A percentile compares a stretch with the other conserved stretches of the same genome.
Conservation (phyloP, 2,113 vertebrate genomes). For the Chitala chitala region DNA sequence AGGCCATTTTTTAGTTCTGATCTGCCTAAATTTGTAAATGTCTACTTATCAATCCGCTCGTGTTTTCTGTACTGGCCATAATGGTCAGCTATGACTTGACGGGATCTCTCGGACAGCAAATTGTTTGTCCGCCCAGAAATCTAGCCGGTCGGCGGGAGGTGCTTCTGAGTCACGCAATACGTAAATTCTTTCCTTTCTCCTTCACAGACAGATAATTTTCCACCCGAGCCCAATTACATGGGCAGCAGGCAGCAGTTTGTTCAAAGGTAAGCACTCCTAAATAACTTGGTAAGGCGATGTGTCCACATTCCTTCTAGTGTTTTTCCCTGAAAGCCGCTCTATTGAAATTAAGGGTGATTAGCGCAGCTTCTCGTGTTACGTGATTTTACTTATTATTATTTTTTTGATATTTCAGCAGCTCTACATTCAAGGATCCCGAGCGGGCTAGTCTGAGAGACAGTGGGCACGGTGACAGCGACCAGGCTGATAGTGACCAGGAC, state of each 20-base stretch:
- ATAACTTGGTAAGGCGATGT: conserved; percentile 67
- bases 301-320: conserved; percentile 52
- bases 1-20: not conserved
- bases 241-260: conserved; percentile 99
- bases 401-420: conserved; percentile 73
- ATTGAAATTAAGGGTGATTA: not conserved
- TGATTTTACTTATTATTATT: not conserved
- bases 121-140: conserved; percentile 79
- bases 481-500: conserved; percentile 99
- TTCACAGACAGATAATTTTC: conserved; percentile 99
- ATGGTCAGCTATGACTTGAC: not conserved
- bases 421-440: conserved; percentile 97
- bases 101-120: conserved; percentile 72
- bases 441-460: conserved; percentile 98
- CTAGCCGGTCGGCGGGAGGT: conserved; percentile 78
- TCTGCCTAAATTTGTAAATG: not conserved
- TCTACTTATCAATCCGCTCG: not conserved
- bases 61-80: conserved; percentile 20
- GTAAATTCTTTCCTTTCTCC: conserved; percentile 79
- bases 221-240: conserved; percentile 99
- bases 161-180: conserved; percentile 73
- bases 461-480: conserved; percentile 98
- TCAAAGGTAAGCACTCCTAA: conserved; percentile 96
- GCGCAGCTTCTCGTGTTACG: not conserved
- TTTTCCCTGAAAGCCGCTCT: conserved; percentile 61